These are phyloP conservation scores for Myotis yumanensis DNA, from an alignment of 2,113 vertebrate species.

Conservation along the genomic window DNA sequence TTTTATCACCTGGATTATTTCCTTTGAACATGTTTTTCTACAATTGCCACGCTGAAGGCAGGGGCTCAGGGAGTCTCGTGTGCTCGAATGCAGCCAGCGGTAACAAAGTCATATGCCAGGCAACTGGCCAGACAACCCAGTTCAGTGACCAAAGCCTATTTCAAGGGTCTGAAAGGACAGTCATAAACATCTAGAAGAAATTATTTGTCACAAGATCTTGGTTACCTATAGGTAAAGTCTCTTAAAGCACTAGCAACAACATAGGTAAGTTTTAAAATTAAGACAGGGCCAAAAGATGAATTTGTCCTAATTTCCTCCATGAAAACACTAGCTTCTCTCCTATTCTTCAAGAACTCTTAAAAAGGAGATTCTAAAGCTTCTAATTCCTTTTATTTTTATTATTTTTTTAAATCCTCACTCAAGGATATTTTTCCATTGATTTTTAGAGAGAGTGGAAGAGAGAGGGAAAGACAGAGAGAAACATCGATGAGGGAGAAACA, in stretches of 20 bases:
- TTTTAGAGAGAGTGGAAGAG: too few species aligned
- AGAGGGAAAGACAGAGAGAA: too few species aligned
- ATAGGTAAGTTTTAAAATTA: conserved; percentile 24
- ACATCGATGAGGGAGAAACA: too few species aligned
- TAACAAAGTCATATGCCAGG: background rate
- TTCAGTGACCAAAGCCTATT: background rate
- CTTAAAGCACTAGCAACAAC: background rate
- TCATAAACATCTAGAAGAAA: background rate
- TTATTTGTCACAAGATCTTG: background rate
- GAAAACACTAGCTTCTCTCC: conserved; percentile 37
- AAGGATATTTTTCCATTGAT: too few species aligned
- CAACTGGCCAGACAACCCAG: background rate
- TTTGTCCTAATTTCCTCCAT: background rate
- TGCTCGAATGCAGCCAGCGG: background rate
- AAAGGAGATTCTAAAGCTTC: background rate
- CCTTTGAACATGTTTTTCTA: conserved; percentile 35
- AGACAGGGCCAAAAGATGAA: background rate
- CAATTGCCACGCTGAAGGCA: background rate
- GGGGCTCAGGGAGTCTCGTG: background rate
- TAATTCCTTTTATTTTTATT: background rate
- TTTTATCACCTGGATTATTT: conserved; percentile 63
- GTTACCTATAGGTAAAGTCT: background rate
- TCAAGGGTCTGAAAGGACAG: conserved; percentile 32
- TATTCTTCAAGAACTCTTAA: conserved; percentile 1
- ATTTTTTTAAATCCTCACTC: too few species aligned